Evolutionary conservation across 2,888 invertebrate genomes (phyloP), one percentile per base, ranked within the genome.

Genomic region (Tuta absoluta): DNA sequence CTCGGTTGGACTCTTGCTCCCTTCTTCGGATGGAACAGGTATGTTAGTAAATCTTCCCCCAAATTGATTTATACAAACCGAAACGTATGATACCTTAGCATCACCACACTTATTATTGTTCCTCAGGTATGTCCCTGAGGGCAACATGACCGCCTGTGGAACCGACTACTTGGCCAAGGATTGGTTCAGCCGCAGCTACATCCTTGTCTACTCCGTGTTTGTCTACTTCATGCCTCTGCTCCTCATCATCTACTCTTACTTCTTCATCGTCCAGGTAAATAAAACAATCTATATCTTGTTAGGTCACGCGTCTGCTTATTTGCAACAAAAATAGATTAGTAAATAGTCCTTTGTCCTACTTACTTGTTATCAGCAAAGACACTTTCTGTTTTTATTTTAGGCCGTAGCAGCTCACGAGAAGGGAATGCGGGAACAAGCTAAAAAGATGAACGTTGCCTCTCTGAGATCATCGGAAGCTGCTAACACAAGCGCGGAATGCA

Each of bases 361-460:
- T n/a, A n/a, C n/a, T n/a, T n/a, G n/a, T n/a, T n/a, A n/a, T n/a
- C n/a, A n/a, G n/a, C n/a, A n/a, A n/a, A n/a, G n/a, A 24, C 14
- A 56, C 69, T 24, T 62, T 17, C 41, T 41, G 45, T 17, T 45
- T 17, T 60, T 72, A 33, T 83, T 75, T 28, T 78, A 95, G 93
- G 96, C 96, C 71, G 96, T 96, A 66, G 93, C 95, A 65, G 95
- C 95, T 74, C 97, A 97, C 89, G 97, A 97, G 85, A 96, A 94
- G 78, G 93, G 93, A 53, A 96, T 97, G 96, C 93, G 96, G 74
- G 97, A 97, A 83, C 97, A 97, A 87, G 97, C 97, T 63, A 97
- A 97, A 87, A 97, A 97, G 89, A 97, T 97, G 97, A 97, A 97
- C 85, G 97, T 97, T 5, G 95, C 97, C 68, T 97, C 97, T 45